Evolutionary conservation across 2,797 vertebrate genomes (phyloP).

Genomic region (Sebastiscus albofasciatus): DNA sequence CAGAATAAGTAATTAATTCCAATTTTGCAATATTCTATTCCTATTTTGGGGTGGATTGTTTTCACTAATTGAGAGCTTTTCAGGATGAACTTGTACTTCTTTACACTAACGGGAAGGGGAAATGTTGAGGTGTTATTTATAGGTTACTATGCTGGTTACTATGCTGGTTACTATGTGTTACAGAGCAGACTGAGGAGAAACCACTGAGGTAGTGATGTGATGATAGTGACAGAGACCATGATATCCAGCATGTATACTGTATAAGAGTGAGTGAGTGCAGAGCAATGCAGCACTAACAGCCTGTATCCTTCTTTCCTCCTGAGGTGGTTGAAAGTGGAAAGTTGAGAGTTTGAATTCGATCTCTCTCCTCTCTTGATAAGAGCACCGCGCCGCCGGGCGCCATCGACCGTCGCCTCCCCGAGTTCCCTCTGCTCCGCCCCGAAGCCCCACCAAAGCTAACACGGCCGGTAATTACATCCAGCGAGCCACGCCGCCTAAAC

Average conservation of each 20-base stretch:
- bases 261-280: not conserved
- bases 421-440: slow-evolving; percentile 1
- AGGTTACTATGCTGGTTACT: too few relatives aligned
- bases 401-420: slow-evolving; percentile 34
- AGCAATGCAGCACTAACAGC: slow-evolving; percentile 12
- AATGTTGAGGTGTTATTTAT: too few relatives aligned
- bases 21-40: too few relatives aligned
- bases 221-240: not conserved
- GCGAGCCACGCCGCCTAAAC: slow-evolving; percentile 29
- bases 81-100: too few relatives aligned
- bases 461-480: slow-evolving; percentile 51
- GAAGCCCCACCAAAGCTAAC: slow-evolving; percentile 20
- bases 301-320: not conserved
- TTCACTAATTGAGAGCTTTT: too few relatives aligned
- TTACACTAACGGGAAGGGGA: too few relatives aligned
- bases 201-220: not conserved
- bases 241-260: not conserved
- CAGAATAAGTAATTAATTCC: too few relatives aligned
- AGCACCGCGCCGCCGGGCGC: slow-evolving; percentile 14
- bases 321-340: slow-evolving; percentile 37
- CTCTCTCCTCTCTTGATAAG: slow-evolving; percentile 19
- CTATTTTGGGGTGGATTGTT: too few relatives aligned
- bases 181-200: not conserved
- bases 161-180: too few relatives aligned
- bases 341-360: slow-evolving; percentile 44